These are phyloP conservation scores for Phrynocephalus guinanensis DNA, from an alignment of 2,797 vertebrate species.

Conservation along the genomic window DNA sequence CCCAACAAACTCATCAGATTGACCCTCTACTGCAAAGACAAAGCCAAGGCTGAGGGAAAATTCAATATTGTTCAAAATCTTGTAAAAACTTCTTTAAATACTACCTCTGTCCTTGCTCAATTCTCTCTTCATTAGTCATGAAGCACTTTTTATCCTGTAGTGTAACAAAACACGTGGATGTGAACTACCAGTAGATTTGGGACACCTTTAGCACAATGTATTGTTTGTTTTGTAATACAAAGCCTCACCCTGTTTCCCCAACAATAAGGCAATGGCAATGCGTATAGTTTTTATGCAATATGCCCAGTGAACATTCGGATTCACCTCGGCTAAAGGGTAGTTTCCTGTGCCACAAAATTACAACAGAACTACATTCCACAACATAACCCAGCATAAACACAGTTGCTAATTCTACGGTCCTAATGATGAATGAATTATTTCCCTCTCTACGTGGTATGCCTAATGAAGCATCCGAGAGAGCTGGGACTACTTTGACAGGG, in stretches of 20 bases:
- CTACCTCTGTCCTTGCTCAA: background rate
- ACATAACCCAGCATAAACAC: background rate
- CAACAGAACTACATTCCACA: background rate
- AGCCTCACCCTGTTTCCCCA: background rate
- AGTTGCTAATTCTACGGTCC: background rate
- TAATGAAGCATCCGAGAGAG: too few species aligned
- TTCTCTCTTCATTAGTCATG: too few species aligned
- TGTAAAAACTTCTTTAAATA: background rate
- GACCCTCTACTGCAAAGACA: background rate
- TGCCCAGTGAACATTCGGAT: background rate
- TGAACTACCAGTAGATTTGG: background rate
- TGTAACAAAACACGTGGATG: background rate
- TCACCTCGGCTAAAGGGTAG: background rate
- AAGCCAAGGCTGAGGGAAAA: background rate
- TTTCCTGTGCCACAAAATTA: slow-evolving; percentile 3
- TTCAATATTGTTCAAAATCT: background rate
- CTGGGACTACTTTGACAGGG: background rate
- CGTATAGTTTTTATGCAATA: background rate
- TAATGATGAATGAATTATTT: background rate
- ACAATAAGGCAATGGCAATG: background rate
- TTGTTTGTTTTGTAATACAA: background rate
- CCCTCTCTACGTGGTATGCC: background rate
- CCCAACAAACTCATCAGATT: background rate
- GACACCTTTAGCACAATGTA: background rate
- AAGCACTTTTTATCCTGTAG: too few species aligned